Evolutionary conservation across 1,140 invertebrate species (phyloP).

Genomic region (Pygmarrhopalites habei): DNA sequence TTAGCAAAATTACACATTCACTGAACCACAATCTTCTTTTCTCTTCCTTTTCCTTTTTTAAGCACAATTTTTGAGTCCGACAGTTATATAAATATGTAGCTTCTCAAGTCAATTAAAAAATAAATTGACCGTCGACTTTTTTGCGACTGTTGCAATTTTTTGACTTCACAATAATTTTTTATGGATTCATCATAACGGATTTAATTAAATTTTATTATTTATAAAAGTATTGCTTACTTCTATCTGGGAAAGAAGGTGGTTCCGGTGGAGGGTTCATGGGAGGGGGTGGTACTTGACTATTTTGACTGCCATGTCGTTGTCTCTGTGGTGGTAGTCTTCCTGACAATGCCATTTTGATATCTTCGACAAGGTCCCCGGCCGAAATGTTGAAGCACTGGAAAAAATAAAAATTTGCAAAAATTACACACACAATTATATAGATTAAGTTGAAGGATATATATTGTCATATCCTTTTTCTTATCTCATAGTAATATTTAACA

Average conservation of each 20-base stretch:
- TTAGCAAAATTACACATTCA: too few relatives aligned
- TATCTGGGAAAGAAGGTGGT: conserved; percentile 37
- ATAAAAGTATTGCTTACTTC: neutral
- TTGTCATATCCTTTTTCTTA: too few relatives aligned
- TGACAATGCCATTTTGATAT: conserved; percentile 68
- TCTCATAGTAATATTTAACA: too few relatives aligned
- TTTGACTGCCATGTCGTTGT: conserved; percentile 36
- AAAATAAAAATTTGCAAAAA: conserved; percentile 24
- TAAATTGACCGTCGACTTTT: too few relatives aligned
- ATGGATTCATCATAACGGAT: too few relatives aligned
- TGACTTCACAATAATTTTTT: too few relatives aligned
- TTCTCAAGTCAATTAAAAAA: too few relatives aligned
- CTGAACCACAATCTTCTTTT: too few relatives aligned
- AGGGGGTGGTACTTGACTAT: conserved; percentile 44
- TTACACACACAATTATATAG: neutral
- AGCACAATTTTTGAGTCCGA: too few relatives aligned
- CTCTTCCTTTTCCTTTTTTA: too few relatives aligned
- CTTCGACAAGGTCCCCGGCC: conserved; percentile 79
- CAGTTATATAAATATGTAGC: too few relatives aligned
- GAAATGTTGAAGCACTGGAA: conserved; percentile 67
- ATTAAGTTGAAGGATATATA: neutral
- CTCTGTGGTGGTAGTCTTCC: conserved; percentile 56
- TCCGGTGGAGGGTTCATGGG: conserved; percentile 42
- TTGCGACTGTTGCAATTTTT: too few relatives aligned
- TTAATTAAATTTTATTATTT: neutral